A percentile compares a stretch with the other conserved stretches of the same genome.
These are phyloP conservation scores for Podocnemis expansa DNA, from an alignment of 2,113 vertebrate species.

Conservation along the genomic window DNA sequence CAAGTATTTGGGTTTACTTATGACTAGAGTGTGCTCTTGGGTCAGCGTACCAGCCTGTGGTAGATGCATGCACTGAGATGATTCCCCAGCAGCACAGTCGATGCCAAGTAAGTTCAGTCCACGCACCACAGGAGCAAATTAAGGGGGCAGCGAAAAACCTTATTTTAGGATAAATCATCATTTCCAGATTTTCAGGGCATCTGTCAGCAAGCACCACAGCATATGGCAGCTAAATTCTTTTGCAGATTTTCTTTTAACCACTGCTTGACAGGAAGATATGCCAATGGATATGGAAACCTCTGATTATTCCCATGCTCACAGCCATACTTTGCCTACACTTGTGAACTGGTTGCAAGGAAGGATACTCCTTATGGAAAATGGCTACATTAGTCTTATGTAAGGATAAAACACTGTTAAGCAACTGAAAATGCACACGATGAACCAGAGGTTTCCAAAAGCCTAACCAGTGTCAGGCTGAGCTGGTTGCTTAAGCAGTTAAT, in stretches of 20 bases:
- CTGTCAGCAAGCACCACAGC: conserved; percentile 64
- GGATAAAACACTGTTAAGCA: background rate
- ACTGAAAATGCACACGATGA: background rate
- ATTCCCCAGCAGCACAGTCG: rapidly evolving
- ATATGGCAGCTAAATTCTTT: conserved; percentile 64
- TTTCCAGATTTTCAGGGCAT: conserved; percentile 75
- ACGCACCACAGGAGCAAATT: background rate
- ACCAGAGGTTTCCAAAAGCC: background rate
- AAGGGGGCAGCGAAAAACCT: background rate
- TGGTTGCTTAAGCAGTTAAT: background rate
- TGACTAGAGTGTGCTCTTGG: background rate
- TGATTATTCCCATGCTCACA: background rate
- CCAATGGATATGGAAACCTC: conserved; percentile 36
- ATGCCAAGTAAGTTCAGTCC: conserved; percentile 11
- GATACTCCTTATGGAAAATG: background rate
- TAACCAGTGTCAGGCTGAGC: background rate
- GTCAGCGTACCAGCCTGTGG: rapidly evolving
- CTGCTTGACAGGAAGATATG: conserved; percentile 51
- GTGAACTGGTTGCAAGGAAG: conserved; percentile 44
- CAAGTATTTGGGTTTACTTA: background rate
- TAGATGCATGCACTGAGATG: background rate
- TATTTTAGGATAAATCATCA: conserved; percentile 63
- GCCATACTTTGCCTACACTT: conserved; percentile 1
- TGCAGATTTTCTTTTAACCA: conserved; percentile 73
- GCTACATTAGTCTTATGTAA: background rate